Base-by-base conservation (phyloP, 1,140 invertebrate species). In the Zaprionus camerounensis region DNA sequence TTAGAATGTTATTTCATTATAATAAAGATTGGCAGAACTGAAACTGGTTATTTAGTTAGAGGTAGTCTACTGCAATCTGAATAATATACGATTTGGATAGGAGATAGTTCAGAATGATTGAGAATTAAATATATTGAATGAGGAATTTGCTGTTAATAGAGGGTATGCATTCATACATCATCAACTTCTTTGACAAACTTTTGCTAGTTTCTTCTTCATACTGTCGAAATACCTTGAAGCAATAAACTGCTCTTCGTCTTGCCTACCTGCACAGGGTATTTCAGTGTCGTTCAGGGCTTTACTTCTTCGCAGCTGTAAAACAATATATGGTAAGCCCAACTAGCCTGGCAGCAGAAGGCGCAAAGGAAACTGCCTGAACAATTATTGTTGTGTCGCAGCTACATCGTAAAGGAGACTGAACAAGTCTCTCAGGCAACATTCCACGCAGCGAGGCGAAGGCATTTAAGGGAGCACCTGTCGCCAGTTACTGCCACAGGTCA, bases 361-460 rank as follows among this genome's bases (percentile, higher is more conserved):
- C 63, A 59, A 41, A 73, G 34, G 56, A 72, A 71, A 55, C 58
- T 46, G 71, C 57, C 51, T 26, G 65, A 6, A 75, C 66, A 75
- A 82, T 75, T 61, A 86, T 77, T 80, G 71, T 79, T 82, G 79
- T 67, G 61, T 64, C 62, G 69, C 76, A 59, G 69, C 59, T 71
- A 74, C 61, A 57, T 88, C 84, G 81, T 87, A 87, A 83, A 87
- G 76, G 72, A 73, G 61, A 71, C 68, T 64, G 58, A 87, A 78
- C 85, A 75, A 82, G 83, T 91, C 83, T 76, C 81, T 3, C 38
- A 64, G 76, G 80, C 73, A 34, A 72, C 73, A 81, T 81, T 75
- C 73, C 79, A 74, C 61, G 61, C 41, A 46, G 74, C 68, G 57
- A 41, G 34, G 55, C 55, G 61, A 38, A 12, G 13, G 56, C 69